A percentile compares a stretch with the other conserved stretches of the same genome.
phyloP scores from a whole-genome alignment of 2,888 invertebrate species.

The Xanthorhoe spadicearia region DNA sequence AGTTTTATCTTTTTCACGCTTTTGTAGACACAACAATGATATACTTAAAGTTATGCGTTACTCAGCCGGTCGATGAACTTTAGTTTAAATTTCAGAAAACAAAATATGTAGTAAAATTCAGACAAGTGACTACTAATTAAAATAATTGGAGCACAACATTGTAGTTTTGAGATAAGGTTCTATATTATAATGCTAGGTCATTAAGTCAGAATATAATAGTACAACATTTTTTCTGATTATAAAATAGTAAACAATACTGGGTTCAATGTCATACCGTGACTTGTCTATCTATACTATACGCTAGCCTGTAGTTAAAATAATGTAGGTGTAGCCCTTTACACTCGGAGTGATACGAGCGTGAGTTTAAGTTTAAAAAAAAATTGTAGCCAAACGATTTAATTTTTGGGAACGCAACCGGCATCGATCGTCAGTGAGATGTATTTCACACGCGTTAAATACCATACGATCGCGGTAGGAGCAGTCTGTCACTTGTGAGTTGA shows the following conservation, averaged over 20 bases:
- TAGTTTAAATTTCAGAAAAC: not conserved
- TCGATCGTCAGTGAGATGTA: too few species aligned
- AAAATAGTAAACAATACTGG: slow-evolving; percentile 2
- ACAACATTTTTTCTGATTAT: not conserved
- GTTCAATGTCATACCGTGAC: too few species aligned
- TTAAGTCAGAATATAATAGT: not conserved
- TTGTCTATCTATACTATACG: too few species aligned
- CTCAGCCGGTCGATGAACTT: not conserved
- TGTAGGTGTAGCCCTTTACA: too few species aligned
- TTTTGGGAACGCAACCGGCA: too few species aligned
- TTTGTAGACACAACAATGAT: not conserved
- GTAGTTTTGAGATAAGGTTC: not conserved
- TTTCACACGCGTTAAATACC: too few species aligned
- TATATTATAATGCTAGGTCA: not conserved
- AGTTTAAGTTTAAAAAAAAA: too few species aligned
- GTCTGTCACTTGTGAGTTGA: too few species aligned
- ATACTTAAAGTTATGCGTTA: not conserved
- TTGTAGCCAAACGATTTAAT: too few species aligned
- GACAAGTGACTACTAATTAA: not conserved
- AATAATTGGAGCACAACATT: not conserved
- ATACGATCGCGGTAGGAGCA: too few species aligned
- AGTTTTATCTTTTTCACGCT: not conserved
- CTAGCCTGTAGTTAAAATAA: too few species aligned
- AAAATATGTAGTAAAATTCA: not conserved
- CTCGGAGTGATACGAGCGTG: too few species aligned